Evolutionary conservation across 2,797 vertebrate genomes (phyloP), one percentile per base, ranked within the genome.

Genomic region (Enteromius mattozi): DNA sequence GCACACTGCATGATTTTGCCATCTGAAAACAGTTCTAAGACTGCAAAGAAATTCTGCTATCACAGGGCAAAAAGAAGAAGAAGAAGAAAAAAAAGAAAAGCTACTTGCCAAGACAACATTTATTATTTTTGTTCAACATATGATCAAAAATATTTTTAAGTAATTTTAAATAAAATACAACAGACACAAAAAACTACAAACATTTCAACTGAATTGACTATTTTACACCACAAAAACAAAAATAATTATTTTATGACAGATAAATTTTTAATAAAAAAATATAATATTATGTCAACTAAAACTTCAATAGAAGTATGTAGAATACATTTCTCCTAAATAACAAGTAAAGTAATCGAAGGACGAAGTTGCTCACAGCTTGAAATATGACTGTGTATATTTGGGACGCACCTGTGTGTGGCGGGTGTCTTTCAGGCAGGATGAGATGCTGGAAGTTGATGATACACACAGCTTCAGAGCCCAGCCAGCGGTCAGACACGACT

Each of bases 401-500:
- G 16, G 30, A 61, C 47, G 91, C 96, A 99, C 98, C 98, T 87
- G 98, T 99, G 93, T 99, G 98, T 1, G 98, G 98, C 1, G 98
- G 98, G 92, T 99, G 98, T 91, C 97, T 96, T 88, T 99, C 97
- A 7, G 98, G 98, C 81, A 99, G 92, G 91, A 99, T 99, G 86
- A 99, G 94, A 92, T 99, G 97, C 88, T 99, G 97, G 90, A 99
- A 99, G 94, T 98, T 99, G 91, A 99, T 98, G 87, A 98, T 94
- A 87, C 98, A 99, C 8, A 99, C 95, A 13, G 97, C 96, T 86
- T 99, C 97, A 9, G 98, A 96, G 63, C 98, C 97, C 21, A 99
- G 91, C 98, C 98, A 99, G 87, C 98, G 96, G 92, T 99, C 98
- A 0, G 98, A 99, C 76, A 99, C 97, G 2, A 96, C 97, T 82